Evolutionary conservation across 1,140 invertebrate species (phyloP).

Genomic region (Bombus waltoni): DNA sequence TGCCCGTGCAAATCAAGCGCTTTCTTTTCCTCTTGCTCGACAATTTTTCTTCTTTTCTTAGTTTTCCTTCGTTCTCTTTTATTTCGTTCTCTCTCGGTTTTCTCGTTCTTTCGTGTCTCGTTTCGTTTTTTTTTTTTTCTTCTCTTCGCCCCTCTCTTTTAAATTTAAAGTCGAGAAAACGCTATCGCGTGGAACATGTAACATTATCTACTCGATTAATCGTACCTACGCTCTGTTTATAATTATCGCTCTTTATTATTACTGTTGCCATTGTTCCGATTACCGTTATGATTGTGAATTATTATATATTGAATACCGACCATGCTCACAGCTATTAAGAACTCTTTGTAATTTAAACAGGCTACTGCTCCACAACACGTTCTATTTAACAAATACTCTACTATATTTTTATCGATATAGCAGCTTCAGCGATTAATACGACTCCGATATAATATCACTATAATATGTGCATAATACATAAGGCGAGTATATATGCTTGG

Average conservation of each 20-base stretch:
- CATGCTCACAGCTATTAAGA: slow-evolving; percentile 8
- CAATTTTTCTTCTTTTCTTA: neutral
- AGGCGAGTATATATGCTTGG: slow-evolving; percentile 66
- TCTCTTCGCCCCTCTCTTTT: neutral
- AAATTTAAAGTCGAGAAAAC: neutral
- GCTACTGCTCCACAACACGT: neutral
- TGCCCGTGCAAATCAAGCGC: slow-evolving; percentile 42
- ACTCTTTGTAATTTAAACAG: slow-evolving; percentile 9
- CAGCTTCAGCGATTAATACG: slow-evolving; percentile 41
- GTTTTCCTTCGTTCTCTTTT: neutral
- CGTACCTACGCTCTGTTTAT: slow-evolving; percentile 8
- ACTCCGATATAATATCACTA: slow-evolving; percentile 22
- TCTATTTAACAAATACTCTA: neutral
- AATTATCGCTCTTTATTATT: slow-evolving; percentile 28
- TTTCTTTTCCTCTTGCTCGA: slow-evolving; percentile 23
- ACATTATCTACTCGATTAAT: slow-evolving; percentile 15
- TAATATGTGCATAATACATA: slow-evolving; percentile 54
- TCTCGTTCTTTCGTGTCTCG: neutral
- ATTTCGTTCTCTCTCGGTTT: neutral
- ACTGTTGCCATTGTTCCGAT: neutral
- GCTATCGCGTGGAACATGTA: slow-evolving; percentile 6
- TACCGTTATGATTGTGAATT: slow-evolving; percentile 2
- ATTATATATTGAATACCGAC: neutral
- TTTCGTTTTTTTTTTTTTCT: neutral
- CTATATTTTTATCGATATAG: neutral